phyloP scores from a whole-genome alignment of 37 sponge, comb jelly and placozoan species.

The Ephydatia muelleri region DNA sequence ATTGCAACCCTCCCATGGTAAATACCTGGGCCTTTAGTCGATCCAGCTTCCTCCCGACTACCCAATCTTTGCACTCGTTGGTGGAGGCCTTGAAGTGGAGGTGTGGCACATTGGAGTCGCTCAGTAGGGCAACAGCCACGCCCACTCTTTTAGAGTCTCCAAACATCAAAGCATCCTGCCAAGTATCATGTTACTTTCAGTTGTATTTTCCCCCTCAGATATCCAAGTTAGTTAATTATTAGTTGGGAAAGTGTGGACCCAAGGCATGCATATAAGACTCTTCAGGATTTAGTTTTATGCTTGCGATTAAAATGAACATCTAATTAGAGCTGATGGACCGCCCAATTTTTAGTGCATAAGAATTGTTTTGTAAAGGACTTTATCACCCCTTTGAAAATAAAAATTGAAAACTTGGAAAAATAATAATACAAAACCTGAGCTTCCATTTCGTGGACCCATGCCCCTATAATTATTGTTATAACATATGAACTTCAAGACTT shows the following conservation, averaged over 20 bases:
- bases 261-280: too few species aligned
- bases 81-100: conserved; percentile 61
- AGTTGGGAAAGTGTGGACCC: too few species aligned
- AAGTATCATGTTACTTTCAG: neutral
- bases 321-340: too few species aligned
- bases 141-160: conserved; percentile 36
- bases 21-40: conserved; percentile 27
- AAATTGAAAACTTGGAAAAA: too few species aligned
- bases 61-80: neutral
- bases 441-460: neutral
- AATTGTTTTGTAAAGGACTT: too few species aligned
- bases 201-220: neutral
- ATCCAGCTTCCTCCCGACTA: conserved; percentile 59
- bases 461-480: neutral
- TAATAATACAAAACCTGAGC: too few species aligned
- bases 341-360: too few species aligned
- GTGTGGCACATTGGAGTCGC: neutral
- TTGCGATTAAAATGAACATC: too few species aligned
- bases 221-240: neutral
- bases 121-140: conserved; percentile 44
- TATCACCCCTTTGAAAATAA: too few species aligned
- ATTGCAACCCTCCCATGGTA: too few species aligned
- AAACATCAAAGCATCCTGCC: conserved; percentile 53
- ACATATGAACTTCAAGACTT: neutral
- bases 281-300: too few species aligned